These are phyloP conservation scores for Streptopelia turtur DNA, from an alignment of 2,797 vertebrate species.

Conservation along the genomic window DNA sequence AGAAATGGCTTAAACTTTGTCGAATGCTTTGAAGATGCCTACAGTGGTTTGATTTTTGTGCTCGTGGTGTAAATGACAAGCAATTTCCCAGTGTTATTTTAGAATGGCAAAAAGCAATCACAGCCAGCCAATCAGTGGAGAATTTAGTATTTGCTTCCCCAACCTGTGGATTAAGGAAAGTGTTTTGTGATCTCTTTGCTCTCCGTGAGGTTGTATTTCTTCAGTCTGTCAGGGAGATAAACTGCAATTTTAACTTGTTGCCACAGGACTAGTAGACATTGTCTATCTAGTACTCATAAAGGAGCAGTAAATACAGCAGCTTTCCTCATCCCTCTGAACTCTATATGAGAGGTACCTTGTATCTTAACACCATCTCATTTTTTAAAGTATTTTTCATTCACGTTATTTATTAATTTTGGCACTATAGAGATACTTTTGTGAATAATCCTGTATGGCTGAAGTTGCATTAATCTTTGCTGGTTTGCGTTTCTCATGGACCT, in stretches of 20 bases:
- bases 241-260: background rate
- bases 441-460: background rate
- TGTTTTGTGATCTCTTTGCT: background rate
- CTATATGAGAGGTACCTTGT: background rate
- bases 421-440: background rate
- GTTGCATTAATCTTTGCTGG: background rate
- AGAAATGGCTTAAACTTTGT: background rate
- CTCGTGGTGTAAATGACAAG: accelerated
- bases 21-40: background rate
- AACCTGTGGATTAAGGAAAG: background rate
- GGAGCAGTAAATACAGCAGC: background rate
- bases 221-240: background rate
- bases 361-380: background rate
- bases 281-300: background rate
- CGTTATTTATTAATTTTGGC: background rate
- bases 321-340: background rate
- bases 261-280: background rate
- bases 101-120: background rate
- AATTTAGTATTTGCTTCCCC: background rate
- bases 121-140: background rate
- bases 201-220: background rate
- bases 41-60: background rate
- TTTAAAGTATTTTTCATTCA: background rate
- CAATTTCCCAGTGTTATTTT: background rate
- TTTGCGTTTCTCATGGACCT: background rate